Base-by-base conservation (phyloP, 2,113 vertebrate genomes). In the Pitta sordida region DNA sequence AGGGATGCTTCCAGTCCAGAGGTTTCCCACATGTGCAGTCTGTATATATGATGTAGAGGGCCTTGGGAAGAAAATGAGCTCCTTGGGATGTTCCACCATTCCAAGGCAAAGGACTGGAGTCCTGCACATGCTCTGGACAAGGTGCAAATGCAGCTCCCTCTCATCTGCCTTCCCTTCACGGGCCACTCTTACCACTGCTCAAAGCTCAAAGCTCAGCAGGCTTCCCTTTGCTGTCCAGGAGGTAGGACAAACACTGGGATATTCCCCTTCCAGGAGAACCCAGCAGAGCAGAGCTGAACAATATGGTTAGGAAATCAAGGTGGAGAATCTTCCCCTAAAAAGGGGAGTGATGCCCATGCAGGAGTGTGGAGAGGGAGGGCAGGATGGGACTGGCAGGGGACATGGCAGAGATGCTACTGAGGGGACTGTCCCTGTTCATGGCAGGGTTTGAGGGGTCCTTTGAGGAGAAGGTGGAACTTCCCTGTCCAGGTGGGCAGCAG, bases 91-190 rank as follows among this genome's bases (percentile, higher is more conserved):
- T 46, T 65, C 36, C 68, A 77, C 63, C 41, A 6, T 41, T 48
- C 18, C 63, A 22, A 34, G 59, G 30, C 32, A 18, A 9, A 65
- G 43, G n/a, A 6, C 15, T 82, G 62, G 51, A 46, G 37, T 41
- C 24, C 32, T 46, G 1, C 24, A 3, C 12, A 1, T 43, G 26
- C 16, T 4, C 43, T 46, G 64, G 41, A 30, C 0, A 0, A 68
- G 46, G 10, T 60, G 59, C 55, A 55, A 41, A 36, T 64, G 56
- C 41, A 12, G 34, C 18, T 82, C 36, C 44, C 26, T 30, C 71
- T 56, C 44, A 17, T 34, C 58, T 91, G 39, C 68, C 49, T 29
- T 26, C 34, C 49, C 30, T 78, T 71, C 20, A 2, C 5, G 49
- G 32, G 32, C 49, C 63, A 24, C 8, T 34, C 26, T 37, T 24